Conservation (phyloP, 2,113 vertebrate genomes). For the Felis catus region DNA sequence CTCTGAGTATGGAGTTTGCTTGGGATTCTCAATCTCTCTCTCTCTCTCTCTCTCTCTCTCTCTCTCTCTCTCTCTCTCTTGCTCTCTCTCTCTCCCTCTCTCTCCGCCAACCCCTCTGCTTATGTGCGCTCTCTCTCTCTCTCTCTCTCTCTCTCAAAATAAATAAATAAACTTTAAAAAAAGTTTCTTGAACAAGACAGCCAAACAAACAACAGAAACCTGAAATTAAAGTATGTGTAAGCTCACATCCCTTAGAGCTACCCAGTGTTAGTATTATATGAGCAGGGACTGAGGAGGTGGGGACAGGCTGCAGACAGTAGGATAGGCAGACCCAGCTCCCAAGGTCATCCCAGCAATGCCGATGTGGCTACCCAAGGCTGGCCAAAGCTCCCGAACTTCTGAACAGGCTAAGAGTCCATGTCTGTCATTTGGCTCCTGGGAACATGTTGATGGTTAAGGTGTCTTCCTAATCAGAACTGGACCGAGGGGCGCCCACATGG, state of each 20-base stretch:
- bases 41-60: too few species aligned
- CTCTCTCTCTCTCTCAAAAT: too few species aligned
- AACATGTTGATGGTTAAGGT: conserved; percentile 91
- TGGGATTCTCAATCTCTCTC: too few species aligned
- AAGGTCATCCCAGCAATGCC: accelerated
- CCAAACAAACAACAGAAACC: background rate
- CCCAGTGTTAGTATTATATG: accelerated
- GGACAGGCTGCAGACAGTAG: accelerated
- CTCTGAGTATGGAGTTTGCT: too few species aligned
- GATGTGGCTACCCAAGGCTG: accelerated
- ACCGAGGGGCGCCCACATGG: conserved; percentile 44
- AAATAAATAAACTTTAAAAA: too few species aligned
- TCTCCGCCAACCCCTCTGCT: too few species aligned
- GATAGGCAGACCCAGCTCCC: accelerated
- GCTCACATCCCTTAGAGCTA: too few species aligned
- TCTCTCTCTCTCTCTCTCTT: too few species aligned
- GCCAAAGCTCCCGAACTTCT: conserved; percentile 81
- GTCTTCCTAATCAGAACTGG: conserved; percentile 88
- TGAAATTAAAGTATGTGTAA: background rate
- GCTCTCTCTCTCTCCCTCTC: too few species aligned
- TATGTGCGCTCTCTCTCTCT: too few species aligned
- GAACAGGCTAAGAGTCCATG: conserved; percentile 87
- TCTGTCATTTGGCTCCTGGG: conserved; percentile 89
- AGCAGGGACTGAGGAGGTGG: too few species aligned
- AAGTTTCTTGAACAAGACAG: background rate